These are phyloP conservation scores for Mamestra brassicae DNA, from an alignment of 2,888 invertebrate genomes.

Conservation along the genomic window DNA sequence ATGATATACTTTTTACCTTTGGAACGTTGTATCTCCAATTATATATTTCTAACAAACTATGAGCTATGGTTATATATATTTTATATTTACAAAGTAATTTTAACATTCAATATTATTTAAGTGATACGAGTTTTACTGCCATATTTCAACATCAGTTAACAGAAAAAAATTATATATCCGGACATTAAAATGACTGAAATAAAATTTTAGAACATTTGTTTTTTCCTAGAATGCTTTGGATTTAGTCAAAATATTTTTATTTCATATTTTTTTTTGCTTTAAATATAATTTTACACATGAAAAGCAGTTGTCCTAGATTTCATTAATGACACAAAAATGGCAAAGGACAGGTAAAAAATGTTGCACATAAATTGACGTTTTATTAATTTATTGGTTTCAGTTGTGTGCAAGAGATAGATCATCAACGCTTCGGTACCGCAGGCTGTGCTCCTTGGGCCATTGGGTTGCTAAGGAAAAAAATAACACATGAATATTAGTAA, in stretches of 20 bases:
- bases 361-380: neutral
- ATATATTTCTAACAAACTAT: constrained; percentile 31
- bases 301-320: constrained; percentile 5
- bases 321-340: constrained; percentile 6
- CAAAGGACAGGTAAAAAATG: neutral
- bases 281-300: neutral
- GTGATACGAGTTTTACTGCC: neutral
- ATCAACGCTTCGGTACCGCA: constrained; percentile 87
- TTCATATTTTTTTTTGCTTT: too few relatives aligned
- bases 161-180: neutral
- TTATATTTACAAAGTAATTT: constrained; percentile 41
- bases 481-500: neutral
- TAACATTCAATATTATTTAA: neutral
- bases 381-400: constrained; percentile 56
- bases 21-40: constrained; percentile 10
- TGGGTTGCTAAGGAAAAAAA: constrained; percentile 83
- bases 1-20: constrained; percentile 10
- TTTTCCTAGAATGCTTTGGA: neutral
- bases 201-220: neutral
- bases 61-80: constrained; percentile 25
- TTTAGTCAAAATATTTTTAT: too few relatives aligned
- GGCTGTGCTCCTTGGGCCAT: constrained; percentile 89
- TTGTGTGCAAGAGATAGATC: constrained; percentile 80
- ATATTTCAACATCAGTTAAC: neutral
- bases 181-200: neutral